Evolutionary conservation across 2,113 vertebrate genomes (phyloP), one percentile per base, ranked within the genome.

Genomic region (Cryptotis parvus): DNA sequence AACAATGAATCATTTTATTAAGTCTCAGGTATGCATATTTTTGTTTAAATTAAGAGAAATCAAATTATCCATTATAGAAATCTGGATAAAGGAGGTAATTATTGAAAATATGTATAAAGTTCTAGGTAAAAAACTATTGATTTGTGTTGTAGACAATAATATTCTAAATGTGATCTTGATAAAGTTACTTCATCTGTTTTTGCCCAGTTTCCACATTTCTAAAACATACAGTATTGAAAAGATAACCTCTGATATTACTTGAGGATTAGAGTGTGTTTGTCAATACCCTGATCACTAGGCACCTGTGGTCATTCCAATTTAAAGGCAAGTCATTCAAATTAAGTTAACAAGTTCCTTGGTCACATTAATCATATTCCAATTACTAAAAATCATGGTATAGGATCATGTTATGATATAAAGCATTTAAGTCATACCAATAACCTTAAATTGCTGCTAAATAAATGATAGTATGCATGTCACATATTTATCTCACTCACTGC

Each of bases 191-290:
- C 76, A 84, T 26, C 26, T 55, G 5, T 77, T 37, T 45, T 66
- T 86, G 65, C 26, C 39, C 16, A 77, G 52, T 66, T 49, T 74
- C 9, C 12, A 93, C 55, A 93, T 89, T 89, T 78, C 45, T 91
- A 91, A 94, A 78, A 39, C 37, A 79, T 1, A 74, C 7, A 9
- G 9, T 80, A 69, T 49, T 84, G 33, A 89, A 89, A 82, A 82
- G 20, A 74, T 63, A 69, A 33, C 65, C 20, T 90, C 31, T 84
- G n/a, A 66, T 24, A 5, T 58, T 52, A 52, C 52, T 55, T 92
- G 27, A 90, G 18, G 8, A 55, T 65, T 70, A 68, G 8, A 79
- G 29, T 63, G 6, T 83, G 15, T 87, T 31, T 75, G 29, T 72
- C 7, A 33, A 61, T 55, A 74, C 26, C 33, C 33, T 55, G 82